Conservation (phyloP, 2,113 vertebrate species). For the Galeopterus variegatus region DNA sequence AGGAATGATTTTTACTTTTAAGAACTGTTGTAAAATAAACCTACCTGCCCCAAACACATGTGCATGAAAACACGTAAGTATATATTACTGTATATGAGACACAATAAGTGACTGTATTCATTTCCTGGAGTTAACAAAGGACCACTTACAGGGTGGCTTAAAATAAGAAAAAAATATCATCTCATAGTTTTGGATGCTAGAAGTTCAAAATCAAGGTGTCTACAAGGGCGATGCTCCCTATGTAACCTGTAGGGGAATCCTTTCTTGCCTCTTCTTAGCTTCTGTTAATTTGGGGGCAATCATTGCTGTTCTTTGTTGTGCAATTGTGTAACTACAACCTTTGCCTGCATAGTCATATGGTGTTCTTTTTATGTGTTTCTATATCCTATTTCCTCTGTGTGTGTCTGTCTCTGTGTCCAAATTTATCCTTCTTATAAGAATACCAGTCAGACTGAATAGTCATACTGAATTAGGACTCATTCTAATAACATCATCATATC, state of each 20-base stretch:
- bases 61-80: not conserved
- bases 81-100: not conserved
- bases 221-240: not conserved
- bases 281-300: not conserved
- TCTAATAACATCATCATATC: not conserved
- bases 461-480: not conserved
- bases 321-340: fast-evolving
- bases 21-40: not conserved
- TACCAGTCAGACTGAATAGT: not conserved
- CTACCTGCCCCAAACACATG: not conserved
- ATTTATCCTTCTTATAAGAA: not conserved
- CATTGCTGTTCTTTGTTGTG: not conserved
- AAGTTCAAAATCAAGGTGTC: not conserved
- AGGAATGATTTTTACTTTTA: not conserved
- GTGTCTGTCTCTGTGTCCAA: not conserved
- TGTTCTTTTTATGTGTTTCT: not conserved
- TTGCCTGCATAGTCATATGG: not conserved
- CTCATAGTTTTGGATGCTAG: not conserved
- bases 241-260: not conserved
- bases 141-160: not conserved
- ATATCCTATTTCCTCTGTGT: not conserved
- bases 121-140: not conserved
- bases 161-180: not conserved
- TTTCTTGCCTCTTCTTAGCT: not conserved
- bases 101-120: not conserved